Conservation (phyloP, 2,113 vertebrate species). For the Oophaga pumilio region DNA sequence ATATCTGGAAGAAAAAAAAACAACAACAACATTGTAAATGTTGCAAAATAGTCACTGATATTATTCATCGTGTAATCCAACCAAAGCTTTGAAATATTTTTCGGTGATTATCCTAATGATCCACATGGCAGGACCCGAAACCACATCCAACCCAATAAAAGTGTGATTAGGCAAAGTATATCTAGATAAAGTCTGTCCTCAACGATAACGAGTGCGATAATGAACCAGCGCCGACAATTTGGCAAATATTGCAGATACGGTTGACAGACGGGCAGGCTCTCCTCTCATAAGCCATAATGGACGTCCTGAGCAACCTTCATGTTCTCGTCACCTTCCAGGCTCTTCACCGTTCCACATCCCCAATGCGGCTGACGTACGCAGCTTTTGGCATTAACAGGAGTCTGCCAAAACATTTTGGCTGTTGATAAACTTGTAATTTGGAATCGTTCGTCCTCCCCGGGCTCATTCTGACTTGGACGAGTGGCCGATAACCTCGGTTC, state of each 20-base stretch:
- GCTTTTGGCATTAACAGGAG: neutral
- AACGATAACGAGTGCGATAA: neutral
- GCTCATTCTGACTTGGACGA: slow-evolving; percentile 10
- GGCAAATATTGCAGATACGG: slow-evolving; percentile 2
- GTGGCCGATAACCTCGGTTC: neutral
- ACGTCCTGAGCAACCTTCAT: slow-evolving; percentile 29
- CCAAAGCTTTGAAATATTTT: neutral
- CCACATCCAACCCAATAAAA: neutral
- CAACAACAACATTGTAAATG: neutral
- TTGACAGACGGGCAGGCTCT: slow-evolving; percentile 9
- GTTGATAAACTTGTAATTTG: slow-evolving; percentile 30
- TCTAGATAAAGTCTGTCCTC: slow-evolving; percentile 1
- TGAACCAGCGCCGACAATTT: neutral
- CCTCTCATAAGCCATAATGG: neutral
- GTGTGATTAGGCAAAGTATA: neutral
- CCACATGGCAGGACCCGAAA: neutral
- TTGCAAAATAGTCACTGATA: neutral
- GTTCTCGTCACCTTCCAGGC: neutral
- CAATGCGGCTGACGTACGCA: neutral
- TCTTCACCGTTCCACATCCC: neutral
- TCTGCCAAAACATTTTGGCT: slow-evolving; percentile 30
- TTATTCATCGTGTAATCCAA: neutral
- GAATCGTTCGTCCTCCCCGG: slow-evolving; percentile 1
- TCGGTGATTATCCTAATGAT: neutral
- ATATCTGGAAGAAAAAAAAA: neutral